A percentile compares a stretch with the other conserved stretches of the same genome.
phyloP scores from a whole-genome alignment of 1,140 invertebrate species.

The Zaprionus ornatus region DNA sequence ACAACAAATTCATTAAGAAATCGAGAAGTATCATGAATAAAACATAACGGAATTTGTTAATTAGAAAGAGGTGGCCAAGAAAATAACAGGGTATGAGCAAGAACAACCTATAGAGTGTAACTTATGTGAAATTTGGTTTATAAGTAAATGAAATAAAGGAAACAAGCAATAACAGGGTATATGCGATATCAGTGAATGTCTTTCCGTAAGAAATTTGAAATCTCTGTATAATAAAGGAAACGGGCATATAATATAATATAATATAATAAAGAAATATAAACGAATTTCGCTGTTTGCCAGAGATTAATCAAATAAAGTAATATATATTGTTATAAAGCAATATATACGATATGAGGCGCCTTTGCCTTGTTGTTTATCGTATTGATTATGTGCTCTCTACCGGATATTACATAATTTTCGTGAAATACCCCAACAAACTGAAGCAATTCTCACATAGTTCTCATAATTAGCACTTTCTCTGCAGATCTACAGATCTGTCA shows the following conservation, averaged over 20 bases:
- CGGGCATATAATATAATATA: not conserved
- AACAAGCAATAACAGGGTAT: too few species aligned
- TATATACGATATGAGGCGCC: not conserved
- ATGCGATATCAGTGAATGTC: too few species aligned
- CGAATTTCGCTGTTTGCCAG: not conserved
- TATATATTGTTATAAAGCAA: not conserved
- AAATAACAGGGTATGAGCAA: not conserved
- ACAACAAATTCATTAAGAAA: conserved; percentile 7
- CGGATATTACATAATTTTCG: conserved; percentile 35
- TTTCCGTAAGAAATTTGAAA: too few species aligned
- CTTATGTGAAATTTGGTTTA: too few species aligned
- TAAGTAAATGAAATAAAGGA: too few species aligned
- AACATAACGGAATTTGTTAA: not conserved
- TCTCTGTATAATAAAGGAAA: not conserved
- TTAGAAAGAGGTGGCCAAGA: not conserved
- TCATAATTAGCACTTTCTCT: conserved; percentile 44
- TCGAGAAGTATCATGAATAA: not conserved
- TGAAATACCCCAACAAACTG: not conserved
- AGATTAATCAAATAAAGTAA: not conserved
- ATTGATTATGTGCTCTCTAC: conserved; percentile 2
- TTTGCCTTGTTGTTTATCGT: not conserved
- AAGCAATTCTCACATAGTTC: conserved; percentile 17
- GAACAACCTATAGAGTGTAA: not conserved
- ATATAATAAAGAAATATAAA: not conserved
- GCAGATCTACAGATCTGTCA: conserved; percentile 10